Conservation (phyloP, 1,140 invertebrate genomes). For the Cotesia chilonis region DNA sequence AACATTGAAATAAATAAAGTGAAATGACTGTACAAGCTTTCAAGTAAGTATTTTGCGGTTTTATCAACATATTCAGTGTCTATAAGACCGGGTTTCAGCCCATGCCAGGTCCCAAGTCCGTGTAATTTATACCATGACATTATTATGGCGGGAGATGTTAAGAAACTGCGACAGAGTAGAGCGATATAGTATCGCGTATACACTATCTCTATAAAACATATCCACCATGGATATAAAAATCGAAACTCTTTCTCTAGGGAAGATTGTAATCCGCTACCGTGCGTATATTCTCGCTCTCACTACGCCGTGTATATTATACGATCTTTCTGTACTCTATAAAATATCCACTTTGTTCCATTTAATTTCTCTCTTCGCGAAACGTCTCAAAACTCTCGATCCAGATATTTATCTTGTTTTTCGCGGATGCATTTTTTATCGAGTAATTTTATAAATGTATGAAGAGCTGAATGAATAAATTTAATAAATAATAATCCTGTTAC, state of each 20-base stretch:
- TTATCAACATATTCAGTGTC: not conserved
- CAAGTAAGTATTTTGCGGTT: slow-evolving; percentile 13
- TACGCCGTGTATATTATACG: not conserved
- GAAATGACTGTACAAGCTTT: not conserved
- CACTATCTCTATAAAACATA: slow-evolving; percentile 6
- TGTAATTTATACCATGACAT: slow-evolving; percentile 35
- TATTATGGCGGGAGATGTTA: slow-evolving; percentile 35
- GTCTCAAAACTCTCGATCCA: not conserved
- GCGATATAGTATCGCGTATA: slow-evolving; percentile 31
- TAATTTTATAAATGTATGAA: not conserved
- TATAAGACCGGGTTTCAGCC: slow-evolving; percentile 25
- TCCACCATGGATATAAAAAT: not conserved
- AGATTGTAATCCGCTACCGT: slow-evolving; percentile 30
- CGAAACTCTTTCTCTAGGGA: slow-evolving; percentile 17
- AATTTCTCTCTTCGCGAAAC: not conserved
- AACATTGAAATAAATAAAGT: too few species aligned
- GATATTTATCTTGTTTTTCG: too few species aligned
- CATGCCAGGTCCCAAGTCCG: slow-evolving; percentile 9
- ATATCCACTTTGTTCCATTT: too few species aligned
- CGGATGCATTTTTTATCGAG: too few species aligned
- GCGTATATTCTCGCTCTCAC: slow-evolving; percentile 11
- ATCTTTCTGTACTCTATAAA: not conserved
- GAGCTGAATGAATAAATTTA: not conserved
- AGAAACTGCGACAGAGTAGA: not conserved
- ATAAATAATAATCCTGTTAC: not conserved